phyloP scores from a whole-genome alignment of 1,140 invertebrate genomes.

The Drosophila virilis region DNA sequence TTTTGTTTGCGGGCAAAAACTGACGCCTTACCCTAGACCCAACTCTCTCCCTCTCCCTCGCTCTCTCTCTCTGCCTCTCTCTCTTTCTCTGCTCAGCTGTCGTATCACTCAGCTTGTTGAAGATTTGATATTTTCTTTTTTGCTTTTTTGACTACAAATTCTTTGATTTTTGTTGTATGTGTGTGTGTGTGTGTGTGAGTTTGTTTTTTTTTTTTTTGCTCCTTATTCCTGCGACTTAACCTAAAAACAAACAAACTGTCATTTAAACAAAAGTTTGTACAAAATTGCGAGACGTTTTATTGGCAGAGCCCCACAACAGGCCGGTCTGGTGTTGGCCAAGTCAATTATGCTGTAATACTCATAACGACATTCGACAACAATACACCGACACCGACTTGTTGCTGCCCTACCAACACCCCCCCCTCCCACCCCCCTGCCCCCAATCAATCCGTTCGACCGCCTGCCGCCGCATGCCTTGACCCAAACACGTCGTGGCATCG shows the following conservation, averaged over 20 bases:
- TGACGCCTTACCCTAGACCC: background rate
- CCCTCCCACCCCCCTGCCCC: too few relatives aligned
- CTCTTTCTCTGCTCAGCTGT: slow-evolving; percentile 2
- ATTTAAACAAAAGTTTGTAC: slow-evolving; percentile 44
- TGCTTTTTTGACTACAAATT: slow-evolving; percentile 72
- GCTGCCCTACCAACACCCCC: too few relatives aligned
- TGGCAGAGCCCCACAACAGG: too few relatives aligned
- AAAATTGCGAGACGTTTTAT: slow-evolving; percentile 36
- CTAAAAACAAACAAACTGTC: slow-evolving; percentile 22
- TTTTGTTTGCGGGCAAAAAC: background rate
- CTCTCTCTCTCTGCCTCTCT: background rate
- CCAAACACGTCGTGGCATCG: too few relatives aligned
- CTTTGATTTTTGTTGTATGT: slow-evolving; percentile 71
- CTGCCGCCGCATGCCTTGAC: too few relatives aligned
- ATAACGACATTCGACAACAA: too few relatives aligned
- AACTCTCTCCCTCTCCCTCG: background rate
- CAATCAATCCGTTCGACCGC: too few relatives aligned
- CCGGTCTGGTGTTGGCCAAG: background rate
- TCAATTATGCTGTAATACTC: background rate
- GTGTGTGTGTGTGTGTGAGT: background rate
- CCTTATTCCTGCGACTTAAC: slow-evolving; percentile 4
- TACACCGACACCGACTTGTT: too few relatives aligned
- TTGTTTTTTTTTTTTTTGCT: background rate
- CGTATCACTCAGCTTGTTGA: slow-evolving; percentile 14
- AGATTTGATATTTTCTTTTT: slow-evolving; percentile 26